Evolutionary conservation across 2,113 vertebrate genomes (phyloP), one percentile per base, ranked within the genome.

Genomic region (Archilochus colubris): DNA sequence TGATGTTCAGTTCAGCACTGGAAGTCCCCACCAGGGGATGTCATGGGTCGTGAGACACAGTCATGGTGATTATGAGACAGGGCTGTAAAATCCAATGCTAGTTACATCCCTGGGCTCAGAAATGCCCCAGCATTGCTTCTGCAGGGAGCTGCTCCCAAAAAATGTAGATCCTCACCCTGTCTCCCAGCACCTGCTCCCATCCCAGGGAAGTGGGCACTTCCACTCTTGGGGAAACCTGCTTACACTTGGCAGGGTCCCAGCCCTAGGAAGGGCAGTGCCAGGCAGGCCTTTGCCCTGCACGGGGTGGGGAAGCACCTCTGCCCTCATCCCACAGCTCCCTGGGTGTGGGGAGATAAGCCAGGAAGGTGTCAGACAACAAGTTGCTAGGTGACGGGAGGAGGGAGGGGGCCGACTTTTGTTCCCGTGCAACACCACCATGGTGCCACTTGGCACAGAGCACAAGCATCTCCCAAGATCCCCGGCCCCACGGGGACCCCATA

Each of bases 331-430:
- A 57, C 9, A 2, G 55, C 93, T 83, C 89, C 30, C 54, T 95
- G 95, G 96, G 94, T 33, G 95, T 95, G 91, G 88, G 85, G 83
- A 97, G 97, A 97, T 96, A 97, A 97, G 96, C 86, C 31, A 55
- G 74, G 75, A 93, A 94, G 70, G 95, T 94, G 92, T 89, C 88
- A 72, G 94, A 97, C 94, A 96, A 97, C 95, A 85, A 95, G 85
- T 77, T 88, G 63, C 77, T 74, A 78, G 84, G 25, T 46, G 64
- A 95, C 38, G 48, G 86, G 76, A 90, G 93, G 84, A 87, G 93
- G 94, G 95, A 82, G 86, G 93, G 73, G 82, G 79, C 40, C 1
- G 93, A 94, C 94, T 93, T 97, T 95, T 96, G 95, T 92, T 79
- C 94, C 86, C 23, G 0, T 59, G 69, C 93, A 90, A 46, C 62